A percentile compares a stretch with the other conserved stretches of the same genome.
Conservation (phyloP, 2,797 vertebrate genomes). For the Malacoraja senta region DNA sequence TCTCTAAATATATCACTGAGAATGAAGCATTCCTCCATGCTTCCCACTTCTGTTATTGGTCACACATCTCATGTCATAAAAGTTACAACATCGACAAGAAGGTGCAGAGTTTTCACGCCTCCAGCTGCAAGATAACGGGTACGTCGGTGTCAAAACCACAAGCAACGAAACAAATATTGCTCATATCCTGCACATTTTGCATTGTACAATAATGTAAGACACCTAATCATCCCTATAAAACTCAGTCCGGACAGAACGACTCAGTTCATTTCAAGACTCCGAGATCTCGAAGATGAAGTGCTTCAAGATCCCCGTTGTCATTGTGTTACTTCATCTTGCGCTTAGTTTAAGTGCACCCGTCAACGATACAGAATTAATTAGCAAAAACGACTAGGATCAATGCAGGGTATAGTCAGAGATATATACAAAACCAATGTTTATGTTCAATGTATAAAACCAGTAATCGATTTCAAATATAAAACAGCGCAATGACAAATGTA, state of each 20-base stretch:
- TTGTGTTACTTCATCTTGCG: too few species aligned
- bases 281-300: neutral
- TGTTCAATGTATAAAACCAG: neutral
- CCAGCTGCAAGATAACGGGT: neutral
- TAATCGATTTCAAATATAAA: neutral
- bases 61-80: neutral
- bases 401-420: neutral
- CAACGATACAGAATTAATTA: too few species aligned
- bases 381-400: constrained; percentile 5
- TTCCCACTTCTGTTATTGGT: neutral
- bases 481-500: neutral
- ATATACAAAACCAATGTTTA: neutral
- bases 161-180: neutral
- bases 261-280: too few species aligned
- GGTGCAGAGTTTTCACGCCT: neutral
- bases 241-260: too few species aligned
- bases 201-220: neutral
- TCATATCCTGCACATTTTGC: neutral
- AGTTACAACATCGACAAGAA: neutral
- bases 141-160: neutral
- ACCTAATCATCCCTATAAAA: neutral
- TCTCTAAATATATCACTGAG: too few species aligned
- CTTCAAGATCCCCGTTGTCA: neutral
- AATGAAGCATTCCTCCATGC: too few species aligned
- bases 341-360: neutral